Evolutionary conservation across 2,888 invertebrate genomes (phyloP), one percentile per base, ranked within the genome.

Genomic region (Callyntrura sp.): DNA sequence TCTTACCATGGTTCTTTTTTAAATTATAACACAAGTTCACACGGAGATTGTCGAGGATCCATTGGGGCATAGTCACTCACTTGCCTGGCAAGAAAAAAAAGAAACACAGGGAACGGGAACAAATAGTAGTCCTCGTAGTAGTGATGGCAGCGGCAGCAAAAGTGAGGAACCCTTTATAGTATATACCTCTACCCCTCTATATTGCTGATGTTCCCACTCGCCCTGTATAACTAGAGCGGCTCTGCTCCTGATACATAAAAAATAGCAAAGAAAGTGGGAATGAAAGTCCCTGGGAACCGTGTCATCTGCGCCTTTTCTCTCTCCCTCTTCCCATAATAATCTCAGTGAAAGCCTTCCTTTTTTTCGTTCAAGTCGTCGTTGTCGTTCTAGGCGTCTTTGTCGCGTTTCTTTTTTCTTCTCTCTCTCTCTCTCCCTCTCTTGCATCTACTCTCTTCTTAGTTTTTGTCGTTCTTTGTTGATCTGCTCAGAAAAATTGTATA

Each of bases 41-140:
- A 92, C 92, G 92, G 92, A 92, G 92, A 92, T 92, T 92, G 90
- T 68, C 91, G 73, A 85, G 87, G 83, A 90, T 85, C 91, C 89
- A 82, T 91, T 85, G 90, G 81, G 89, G 86, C 89, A 91, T 87
- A 86, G 87, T 87, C 85, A 88, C 85, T 87, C 90, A 88, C 88
- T 91, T 85, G 57, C 86, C 78, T 86, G 8, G 81, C 62, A 45
- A 23, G 70, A 45, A 68, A 57, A 43, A 51, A 25, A 20, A 43
- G 55, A 88, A 73, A 85, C n/a, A 57, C 55, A 51, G n/a, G 17
- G 5, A 23, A 17, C 14, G n/a, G n/a, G 17, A n/a, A n/a, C n/a
- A 35, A 35, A 6, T 35, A 35, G 35, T 6, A 35, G n/a, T n/a
- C n/a, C n/a, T n/a, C n/a, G 35, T 6, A 35, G 35, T 6, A 35